These are phyloP conservation scores for Oscheius sp. DNA, from an alignment of 2,888 invertebrate species.

Conservation along the genomic window DNA sequence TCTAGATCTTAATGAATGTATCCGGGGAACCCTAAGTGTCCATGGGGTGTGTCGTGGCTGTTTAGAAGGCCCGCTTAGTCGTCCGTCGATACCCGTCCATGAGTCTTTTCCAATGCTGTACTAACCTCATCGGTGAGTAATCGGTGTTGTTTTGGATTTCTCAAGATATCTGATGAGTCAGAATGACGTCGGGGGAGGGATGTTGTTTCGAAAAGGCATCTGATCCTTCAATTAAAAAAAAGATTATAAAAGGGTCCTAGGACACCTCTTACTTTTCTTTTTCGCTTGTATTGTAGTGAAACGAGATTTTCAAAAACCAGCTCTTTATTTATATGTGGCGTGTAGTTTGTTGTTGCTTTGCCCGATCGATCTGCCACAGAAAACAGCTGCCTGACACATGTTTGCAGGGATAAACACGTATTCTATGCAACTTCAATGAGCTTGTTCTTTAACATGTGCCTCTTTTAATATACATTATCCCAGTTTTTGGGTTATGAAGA, in stretches of 20 bases:
- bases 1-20: too few relatives aligned
- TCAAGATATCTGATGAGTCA: background rate
- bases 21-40: background rate
- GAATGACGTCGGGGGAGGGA: background rate
- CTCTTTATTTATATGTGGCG: background rate
- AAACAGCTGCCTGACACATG: conserved; percentile 20
- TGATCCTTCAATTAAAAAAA: background rate
- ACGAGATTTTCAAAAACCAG: background rate
- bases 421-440: background rate
- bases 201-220: background rate
- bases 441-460: background rate
- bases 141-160: background rate
- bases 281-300: background rate
- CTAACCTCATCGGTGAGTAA: conserved; percentile 22
- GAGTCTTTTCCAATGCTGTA: conserved; percentile 22
- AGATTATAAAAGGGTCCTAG: background rate
- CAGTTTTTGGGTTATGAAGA: too few relatives aligned
- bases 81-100: background rate
- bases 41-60: background rate
- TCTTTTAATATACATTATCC: background rate
- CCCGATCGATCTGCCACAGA: conserved; percentile 21
- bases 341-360: background rate
- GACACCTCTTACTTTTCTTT: background rate
- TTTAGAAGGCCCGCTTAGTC: background rate
- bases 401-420: background rate